These are phyloP conservation scores for Uropetala carovei DNA, from an alignment of 2,888 invertebrate species.

Conservation along the genomic window DNA sequence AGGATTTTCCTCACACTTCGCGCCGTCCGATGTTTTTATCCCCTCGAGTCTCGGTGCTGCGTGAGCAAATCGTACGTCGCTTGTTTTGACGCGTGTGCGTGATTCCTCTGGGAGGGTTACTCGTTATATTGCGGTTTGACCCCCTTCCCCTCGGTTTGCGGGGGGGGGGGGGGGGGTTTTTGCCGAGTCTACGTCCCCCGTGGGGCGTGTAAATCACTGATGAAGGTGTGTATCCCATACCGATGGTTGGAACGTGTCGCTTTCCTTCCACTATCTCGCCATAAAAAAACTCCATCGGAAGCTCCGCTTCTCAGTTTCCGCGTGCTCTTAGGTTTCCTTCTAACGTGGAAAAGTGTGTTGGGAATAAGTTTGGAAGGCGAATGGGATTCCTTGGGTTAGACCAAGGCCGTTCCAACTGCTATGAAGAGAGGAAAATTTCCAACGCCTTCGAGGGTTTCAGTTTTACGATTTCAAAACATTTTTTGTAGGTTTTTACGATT, in stretches of 20 bases:
- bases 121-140: slow-evolving; percentile 6
- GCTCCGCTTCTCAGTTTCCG: not conserved
- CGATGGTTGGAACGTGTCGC: not conserved
- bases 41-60: not conserved
- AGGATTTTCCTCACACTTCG: not conserved
- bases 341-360: too few species aligned
- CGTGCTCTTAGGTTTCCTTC: not conserved
- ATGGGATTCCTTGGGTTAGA: not conserved
- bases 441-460: not conserved
- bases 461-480: slow-evolving; percentile 47
- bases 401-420: not conserved
- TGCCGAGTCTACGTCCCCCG: not conserved
- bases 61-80: not conserved
- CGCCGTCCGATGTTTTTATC: not conserved
- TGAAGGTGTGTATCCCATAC: not conserved
- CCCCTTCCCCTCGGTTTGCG: not conserved
- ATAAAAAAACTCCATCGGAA: not conserved
- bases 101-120: not conserved
- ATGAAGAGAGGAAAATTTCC: not conserved
- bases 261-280: not conserved
- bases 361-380: not conserved
- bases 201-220: slow-evolving; percentile 46
- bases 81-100: slow-evolving; percentile 32
- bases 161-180: not conserved
- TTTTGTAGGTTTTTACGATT: slow-evolving; percentile 45